These are phyloP conservation scores for Dissostichus mawsoni DNA, from an alignment of 2,113 vertebrate species.

Conservation along the genomic window DNA sequence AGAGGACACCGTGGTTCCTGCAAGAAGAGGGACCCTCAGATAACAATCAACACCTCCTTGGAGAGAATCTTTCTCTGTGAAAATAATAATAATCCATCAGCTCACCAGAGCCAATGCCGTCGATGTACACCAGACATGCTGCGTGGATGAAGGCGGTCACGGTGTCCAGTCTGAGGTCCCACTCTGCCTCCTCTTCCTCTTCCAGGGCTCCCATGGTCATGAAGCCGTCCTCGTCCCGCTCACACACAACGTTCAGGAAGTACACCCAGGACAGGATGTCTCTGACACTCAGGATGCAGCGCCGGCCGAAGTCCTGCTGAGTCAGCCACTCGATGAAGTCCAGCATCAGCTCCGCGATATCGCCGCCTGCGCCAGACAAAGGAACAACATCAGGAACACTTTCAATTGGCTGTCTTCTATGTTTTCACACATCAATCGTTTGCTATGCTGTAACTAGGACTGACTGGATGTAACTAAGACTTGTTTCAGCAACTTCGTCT, in stretches of 20 bases:
- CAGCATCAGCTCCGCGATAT: slow-evolving; percentile 92
- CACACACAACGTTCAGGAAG: slow-evolving; percentile 91
- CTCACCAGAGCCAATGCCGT: slow-evolving; percentile 95
- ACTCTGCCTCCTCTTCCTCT: slow-evolving; percentile 73
- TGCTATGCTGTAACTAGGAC: no score
- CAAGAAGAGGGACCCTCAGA: neutral
- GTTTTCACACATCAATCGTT: neutral
- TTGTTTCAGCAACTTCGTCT: neutral
- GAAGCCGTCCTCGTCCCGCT: slow-evolving; percentile 74
- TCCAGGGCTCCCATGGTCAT: slow-evolving; percentile 75
- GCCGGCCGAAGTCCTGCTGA: slow-evolving; percentile 92
- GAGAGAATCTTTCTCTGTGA: neutral
- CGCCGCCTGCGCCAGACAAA: slow-evolving; percentile 79
- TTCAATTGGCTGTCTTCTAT: neutral
- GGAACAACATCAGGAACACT: neutral
- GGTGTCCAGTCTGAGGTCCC: slow-evolving; percentile 79
- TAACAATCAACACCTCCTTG: neutral
- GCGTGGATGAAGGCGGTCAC: slow-evolving; percentile 92
- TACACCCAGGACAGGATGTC: slow-evolving; percentile 95
- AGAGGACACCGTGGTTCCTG: slow-evolving; percentile 89
- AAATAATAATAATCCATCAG: neutral
- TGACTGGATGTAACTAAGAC: no score
- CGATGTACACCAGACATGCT: slow-evolving; percentile 94
- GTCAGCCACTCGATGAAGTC: slow-evolving; percentile 96
- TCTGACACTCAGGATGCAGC: slow-evolving; percentile 92